Evolutionary conservation across 2,113 vertebrate species (phyloP).

Genomic region (Thermophis baileyi): DNA sequence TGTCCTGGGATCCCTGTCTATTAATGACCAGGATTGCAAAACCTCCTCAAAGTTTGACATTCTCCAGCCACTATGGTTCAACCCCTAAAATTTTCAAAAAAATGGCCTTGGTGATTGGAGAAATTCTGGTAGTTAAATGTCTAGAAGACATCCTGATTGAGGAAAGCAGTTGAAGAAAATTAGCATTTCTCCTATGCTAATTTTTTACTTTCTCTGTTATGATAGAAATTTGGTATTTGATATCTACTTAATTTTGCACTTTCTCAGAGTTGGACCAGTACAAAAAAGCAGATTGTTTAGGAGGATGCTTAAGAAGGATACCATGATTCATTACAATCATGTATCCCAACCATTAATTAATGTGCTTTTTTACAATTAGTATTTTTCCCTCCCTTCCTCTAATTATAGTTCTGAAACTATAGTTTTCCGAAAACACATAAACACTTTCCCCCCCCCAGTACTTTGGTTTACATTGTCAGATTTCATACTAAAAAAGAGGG

Average conservation of each 20-base stretch:
- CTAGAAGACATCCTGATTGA: not conserved
- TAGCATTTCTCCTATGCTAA: not conserved
- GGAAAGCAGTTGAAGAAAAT: not conserved
- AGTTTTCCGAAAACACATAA: not conserved
- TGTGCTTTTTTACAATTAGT: not conserved
- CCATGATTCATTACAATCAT: not conserved
- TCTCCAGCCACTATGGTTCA: not conserved
- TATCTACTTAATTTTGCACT: not conserved
- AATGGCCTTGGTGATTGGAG: not conserved
- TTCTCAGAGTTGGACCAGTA: not conserved
- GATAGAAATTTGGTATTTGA: not conserved
- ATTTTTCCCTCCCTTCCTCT: not conserved
- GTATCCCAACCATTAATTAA: not conserved
- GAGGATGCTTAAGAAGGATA: not conserved
- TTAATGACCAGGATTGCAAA: not conserved
- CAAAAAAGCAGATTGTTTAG: not conserved
- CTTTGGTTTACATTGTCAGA: not conserved
- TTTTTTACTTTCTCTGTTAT: not conserved
- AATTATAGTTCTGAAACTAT: not conserved
- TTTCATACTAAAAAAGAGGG: not conserved
- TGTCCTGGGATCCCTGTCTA: not conserved
- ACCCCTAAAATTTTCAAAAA: not conserved
- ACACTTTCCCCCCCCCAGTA: not conserved
- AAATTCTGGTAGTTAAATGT: not conserved
- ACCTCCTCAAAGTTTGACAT: not conserved